Conservation (phyloP, 2,113 vertebrate species). For the Macaca fascicularis region T2T-MFA8v1.1 NC_088384.1:32679501-32680000, state of each 20-base stretch:
- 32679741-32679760: neutral
- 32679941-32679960: neutral
- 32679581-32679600: too few relatives aligned
- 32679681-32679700: neutral
- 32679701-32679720: neutral
- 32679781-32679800: neutral
- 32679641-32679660: neutral
- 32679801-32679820: neutral
- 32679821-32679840: conserved; percentile 9
- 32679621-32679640: neutral
- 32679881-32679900: conserved; percentile 44
- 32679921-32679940: neutral
- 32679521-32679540: neutral
- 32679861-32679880: conserved; percentile 21
- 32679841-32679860: conserved; percentile 33
- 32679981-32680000: neutral
- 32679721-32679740: neutral
- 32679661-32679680: neutral
- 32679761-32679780: neutral
- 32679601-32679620: neutral
- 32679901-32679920: neutral
- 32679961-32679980: neutral
- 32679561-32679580: neutral
- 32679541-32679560: neutral
- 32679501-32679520: neutral